Base-by-base conservation (phyloP, 2,797 vertebrate species). In the Poecilia picta region DNA sequence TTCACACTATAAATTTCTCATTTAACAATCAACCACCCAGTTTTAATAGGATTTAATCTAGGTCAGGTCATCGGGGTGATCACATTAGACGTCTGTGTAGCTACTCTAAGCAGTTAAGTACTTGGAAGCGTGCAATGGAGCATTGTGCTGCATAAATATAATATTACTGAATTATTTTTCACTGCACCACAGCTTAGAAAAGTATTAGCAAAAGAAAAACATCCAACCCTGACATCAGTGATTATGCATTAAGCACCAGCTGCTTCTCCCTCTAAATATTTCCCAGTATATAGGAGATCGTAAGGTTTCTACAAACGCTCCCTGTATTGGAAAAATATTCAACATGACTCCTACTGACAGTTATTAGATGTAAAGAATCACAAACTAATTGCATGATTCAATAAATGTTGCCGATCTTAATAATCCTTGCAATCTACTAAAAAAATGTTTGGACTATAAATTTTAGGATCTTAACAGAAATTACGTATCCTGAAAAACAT, bases 11-110 rank as follows among this genome's bases (percentile, higher is more conserved):
- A 28, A 51, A 77, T 51, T 49, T 77, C 25, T 18, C 23, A 51
- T 53, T 77, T 53, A 68, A 77, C 45, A 53, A 70, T 4, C 47
- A 46, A 16, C 31, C 33, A 23, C n/a, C 18, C 51, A 36, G n/a
- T 46, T 57, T 75, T 57, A 78, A 77, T 72, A 45, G 41, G 49
- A 72, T 78, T 72, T 57, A 41, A 46, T 43, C 25, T 2, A 46
- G 51, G 68, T 12, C 7, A 33, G 76, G 76, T 43, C 47, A 70
- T 64, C 25, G 55, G 41, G 41, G 16, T 15, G 25, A 55, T 66
- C 28, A 70, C 43, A 16, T 31, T 43, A 41, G 16, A n/a, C 28
- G 15, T 43, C 39, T 55, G 28, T 57, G 5, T 68, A 46, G 43
- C 36, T 68, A 68, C 39, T 31, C n/a, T 28, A 49, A n/a, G 28